Base-by-base conservation (phyloP, 2,888 invertebrate genomes). In the Minunthozetes semirufus region DNA sequence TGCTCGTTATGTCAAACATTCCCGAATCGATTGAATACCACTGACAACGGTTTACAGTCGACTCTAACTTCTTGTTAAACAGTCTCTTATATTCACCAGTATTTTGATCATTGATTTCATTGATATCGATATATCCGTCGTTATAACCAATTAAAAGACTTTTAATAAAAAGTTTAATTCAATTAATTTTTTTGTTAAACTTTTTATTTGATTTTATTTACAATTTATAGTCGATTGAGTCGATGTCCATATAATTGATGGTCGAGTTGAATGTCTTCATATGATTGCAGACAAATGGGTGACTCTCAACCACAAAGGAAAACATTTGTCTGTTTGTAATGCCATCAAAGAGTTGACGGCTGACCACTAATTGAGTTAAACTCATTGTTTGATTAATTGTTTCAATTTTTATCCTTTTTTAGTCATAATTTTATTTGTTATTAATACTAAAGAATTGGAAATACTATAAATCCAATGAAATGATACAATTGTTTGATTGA, bases 21-120 rank as follows among this genome's bases (percentile, higher is more conserved):
- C 75, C 75, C 27, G 42, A 53, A 66, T 76, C 75, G 9, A 19
- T 9, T 33, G 75, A 66, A 73, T 42, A 73, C 73, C 73, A 73
- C 63, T 73, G 73, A 38, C 56, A 53, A 4, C 72, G 53, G 15
- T 72, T 72, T 13, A 59, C 56, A 72, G 29, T 22, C 9, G 56
- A 29, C 17, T 72, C 72, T 1, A 50, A 25, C 25, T 42, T 53
- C 29, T 72, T 25, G 17, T 38, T 9, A 15, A 59, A 8, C 22
- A 72, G 1, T 25, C 22, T n/a, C 2, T 56, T 38, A 4, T 15
- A 59, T 11, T 72, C 19, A 27, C 72, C 72, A 2, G 6, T 56
- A 53, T 59, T 72, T 59, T 56, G 56, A 50, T 72, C 72, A 0
- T 11, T 15, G 11, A 72, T 59, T 22, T 53, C 50, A 38, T 72